These are phyloP conservation scores for Chionoecetes opilio DNA, from an alignment of 1,140 invertebrate species.

Conservation along the genomic window DNA sequence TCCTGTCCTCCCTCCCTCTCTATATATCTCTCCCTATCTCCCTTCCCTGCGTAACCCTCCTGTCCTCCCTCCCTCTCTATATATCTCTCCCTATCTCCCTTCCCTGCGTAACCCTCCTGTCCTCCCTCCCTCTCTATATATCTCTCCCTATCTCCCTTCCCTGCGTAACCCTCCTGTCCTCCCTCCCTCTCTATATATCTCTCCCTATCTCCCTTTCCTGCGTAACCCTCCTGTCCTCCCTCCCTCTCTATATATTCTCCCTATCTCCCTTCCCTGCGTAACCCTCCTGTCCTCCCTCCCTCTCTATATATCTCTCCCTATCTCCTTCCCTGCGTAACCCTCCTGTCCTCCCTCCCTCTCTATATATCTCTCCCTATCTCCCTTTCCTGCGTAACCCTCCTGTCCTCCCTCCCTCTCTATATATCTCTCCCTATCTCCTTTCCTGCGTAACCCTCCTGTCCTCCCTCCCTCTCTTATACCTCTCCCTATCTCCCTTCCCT, in stretches of 20 bases:
- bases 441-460: not conserved
- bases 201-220: not conserved
- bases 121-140: conserved; percentile 59
- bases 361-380: not conserved
- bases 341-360: not conserved
- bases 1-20: not conserved
- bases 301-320: not conserved
- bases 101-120: not conserved
- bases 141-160: not conserved
- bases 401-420: not conserved
- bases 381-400: too few species aligned
- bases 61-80: too few species aligned
- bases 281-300: not conserved
- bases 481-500: too few species aligned
- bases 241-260: conserved; percentile 75
- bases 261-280: not conserved
- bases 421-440: not conserved
- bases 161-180: too few species aligned
- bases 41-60: too few species aligned
- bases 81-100: not conserved
- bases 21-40: not conserved
- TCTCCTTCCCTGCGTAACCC: not conserved
- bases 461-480: not conserved
- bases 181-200: not conserved
- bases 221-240: not conserved